These are phyloP conservation scores for Cheilosia urbana DNA, from an alignment of 2,888 invertebrate genomes.

Conservation along the genomic window DNA sequence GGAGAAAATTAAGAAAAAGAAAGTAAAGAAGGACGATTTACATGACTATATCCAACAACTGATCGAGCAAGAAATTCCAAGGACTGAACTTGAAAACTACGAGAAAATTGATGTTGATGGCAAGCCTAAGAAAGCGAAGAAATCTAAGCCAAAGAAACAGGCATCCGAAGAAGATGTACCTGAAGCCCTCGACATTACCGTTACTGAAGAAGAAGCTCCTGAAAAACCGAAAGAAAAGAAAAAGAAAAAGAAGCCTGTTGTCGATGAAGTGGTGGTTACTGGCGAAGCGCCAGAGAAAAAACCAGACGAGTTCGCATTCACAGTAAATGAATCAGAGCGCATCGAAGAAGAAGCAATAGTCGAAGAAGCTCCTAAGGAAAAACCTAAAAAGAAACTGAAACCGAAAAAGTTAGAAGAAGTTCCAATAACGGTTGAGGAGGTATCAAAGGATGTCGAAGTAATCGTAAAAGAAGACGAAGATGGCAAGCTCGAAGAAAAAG, in stretches of 20 bases:
- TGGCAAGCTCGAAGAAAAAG: conserved; percentile 81
- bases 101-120: conserved; percentile 82
- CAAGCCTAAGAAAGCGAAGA: conserved; percentile 80
- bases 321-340: conserved; percentile 64
- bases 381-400: conserved; percentile 75
- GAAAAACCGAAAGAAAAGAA: conserved; percentile 77
- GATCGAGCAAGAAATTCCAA: conserved; percentile 83
- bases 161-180: conserved; percentile 74
- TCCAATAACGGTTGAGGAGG: conserved; percentile 76
- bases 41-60: conserved; percentile 83
- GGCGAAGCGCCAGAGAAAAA: conserved; percentile 65
- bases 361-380: conserved; percentile 58
- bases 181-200: conserved; percentile 77
- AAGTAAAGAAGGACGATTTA: conserved; percentile 81
- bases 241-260: conserved; percentile 78
- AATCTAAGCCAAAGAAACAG: conserved; percentile 76
- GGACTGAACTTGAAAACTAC: conserved; percentile 83
- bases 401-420: conserved; percentile 76
- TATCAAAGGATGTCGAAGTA: conserved; percentile 78
- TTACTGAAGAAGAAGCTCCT: conserved; percentile 78
- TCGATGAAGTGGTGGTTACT: conserved; percentile 77
- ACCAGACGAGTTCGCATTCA: conserved; percentile 64
- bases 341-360: conserved; percentile 70
- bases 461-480: conserved; percentile 78
- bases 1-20: conserved; percentile 79